These are phyloP conservation scores for Neodiprion lecontei DNA, from an alignment of 1,140 invertebrate genomes.

Conservation along the genomic window DNA sequence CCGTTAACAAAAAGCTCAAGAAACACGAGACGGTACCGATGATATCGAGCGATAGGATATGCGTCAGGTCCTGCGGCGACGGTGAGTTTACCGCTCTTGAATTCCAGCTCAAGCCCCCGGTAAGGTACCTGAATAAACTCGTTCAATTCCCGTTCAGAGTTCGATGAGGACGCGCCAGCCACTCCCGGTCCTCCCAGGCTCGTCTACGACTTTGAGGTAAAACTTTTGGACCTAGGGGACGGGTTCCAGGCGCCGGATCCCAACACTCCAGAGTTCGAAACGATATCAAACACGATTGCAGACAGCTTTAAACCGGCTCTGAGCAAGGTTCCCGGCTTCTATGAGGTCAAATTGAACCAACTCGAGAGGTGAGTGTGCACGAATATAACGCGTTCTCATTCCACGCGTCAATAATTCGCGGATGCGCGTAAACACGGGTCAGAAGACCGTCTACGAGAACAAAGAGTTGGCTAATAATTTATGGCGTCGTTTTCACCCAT, in stretches of 20 bases:
- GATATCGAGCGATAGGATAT: constrained; percentile 81
- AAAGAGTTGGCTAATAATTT: neutral
- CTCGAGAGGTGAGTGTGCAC: constrained; percentile 72
- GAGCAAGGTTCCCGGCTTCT: constrained; percentile 74
- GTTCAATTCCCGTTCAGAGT: constrained; percentile 45
- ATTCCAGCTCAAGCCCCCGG: neutral
- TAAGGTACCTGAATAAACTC: neutral
- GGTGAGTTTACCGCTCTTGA: constrained; percentile 55
- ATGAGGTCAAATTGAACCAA: constrained; percentile 71
- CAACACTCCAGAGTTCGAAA: constrained; percentile 75
- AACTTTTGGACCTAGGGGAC: constrained; percentile 78
- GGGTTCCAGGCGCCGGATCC: constrained; percentile 74
- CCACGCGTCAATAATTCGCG: neutral
- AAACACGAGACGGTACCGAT: constrained; percentile 81
- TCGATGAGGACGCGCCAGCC: constrained; percentile 66
- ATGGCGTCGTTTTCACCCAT: neutral
- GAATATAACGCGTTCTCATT: constrained; percentile 11
- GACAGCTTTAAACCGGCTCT: constrained; percentile 71
- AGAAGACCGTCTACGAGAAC: constrained; percentile 21
- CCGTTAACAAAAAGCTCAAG: constrained; percentile 84
- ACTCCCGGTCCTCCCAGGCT: constrained; percentile 68
- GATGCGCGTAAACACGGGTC: neutral
- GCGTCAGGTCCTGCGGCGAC: constrained; percentile 80
- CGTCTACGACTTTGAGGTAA: constrained; percentile 76
- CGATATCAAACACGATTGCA: constrained; percentile 73